phyloP scores from a whole-genome alignment of 2,888 invertebrate species.

The Molanna angustata region DNA sequence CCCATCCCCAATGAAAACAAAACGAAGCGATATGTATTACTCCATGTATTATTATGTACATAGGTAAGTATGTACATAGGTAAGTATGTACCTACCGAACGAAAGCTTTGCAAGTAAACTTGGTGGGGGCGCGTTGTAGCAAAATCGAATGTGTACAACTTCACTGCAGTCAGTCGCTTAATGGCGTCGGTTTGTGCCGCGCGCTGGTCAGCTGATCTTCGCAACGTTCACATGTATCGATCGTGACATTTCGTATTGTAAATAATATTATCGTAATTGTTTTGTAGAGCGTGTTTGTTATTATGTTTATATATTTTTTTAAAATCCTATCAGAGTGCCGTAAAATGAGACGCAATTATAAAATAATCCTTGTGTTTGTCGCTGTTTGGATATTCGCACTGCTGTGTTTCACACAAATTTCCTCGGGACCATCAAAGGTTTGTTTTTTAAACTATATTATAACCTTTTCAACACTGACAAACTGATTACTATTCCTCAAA shows the following conservation, averaged over 20 bases:
- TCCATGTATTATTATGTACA: too few species aligned
- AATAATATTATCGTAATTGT: conserved; percentile 12
- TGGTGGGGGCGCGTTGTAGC: too few species aligned
- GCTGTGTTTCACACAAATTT: conserved; percentile 60
- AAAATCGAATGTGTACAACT: too few species aligned
- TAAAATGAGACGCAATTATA: conserved; percentile 63
- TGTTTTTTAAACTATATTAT: conserved; percentile 29
- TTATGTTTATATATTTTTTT: neutral
- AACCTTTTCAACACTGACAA: neutral
- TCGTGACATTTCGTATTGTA: conserved; percentile 24
- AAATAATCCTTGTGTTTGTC: conserved; percentile 58
- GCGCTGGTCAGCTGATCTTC: conserved; percentile 17
- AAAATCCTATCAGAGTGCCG: conserved; percentile 10
- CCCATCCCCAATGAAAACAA: too few species aligned
- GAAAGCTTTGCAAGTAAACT: too few species aligned
- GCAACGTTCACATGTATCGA: conserved; percentile 24
- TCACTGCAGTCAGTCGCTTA: too few species aligned
- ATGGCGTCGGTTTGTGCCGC: conserved; percentile 21
- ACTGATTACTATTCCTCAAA: neutral
- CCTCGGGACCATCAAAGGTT: conserved; percentile 53
- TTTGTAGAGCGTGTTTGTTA: neutral
- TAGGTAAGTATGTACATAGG: too few species aligned
- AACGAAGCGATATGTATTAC: too few species aligned
- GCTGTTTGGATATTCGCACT: conserved; percentile 64
- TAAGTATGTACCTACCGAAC: too few species aligned